Evolutionary conservation across 2,888 invertebrate genomes (phyloP), one percentile per base, ranked within the genome.

Genomic region (Acanthosoma haemorrhoidale): DNA sequence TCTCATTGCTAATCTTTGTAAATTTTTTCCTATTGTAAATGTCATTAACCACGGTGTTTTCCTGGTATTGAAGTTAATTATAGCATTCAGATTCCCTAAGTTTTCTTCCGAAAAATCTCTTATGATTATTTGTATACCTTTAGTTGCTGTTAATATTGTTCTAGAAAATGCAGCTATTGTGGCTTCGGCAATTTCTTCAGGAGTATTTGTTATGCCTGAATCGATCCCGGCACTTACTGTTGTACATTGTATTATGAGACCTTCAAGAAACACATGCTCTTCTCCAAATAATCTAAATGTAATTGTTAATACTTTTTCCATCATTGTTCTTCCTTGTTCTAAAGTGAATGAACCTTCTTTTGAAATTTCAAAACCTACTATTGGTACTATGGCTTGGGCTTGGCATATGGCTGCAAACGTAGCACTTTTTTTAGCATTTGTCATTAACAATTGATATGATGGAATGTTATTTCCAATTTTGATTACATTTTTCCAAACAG

Each of bases 161-260:
- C 31, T 39, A 43, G 41, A 43, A 18, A 64, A 43, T 31, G 38
- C 64, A 16, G 21, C 29, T 9, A 64, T 18, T 31, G 43, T 64
- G 16, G 41, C 39, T 2, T 64, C 64, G 2, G 64, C 64, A 13
- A 64, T 39, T 39, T 64, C 39, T 31, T 29, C 1, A 29, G 43
- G 38, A 16, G 39, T 43, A 39, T 38, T 15, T 31, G 29, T n/a
- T 36, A 13, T 21, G 1, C 29, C 11, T 29, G 41, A 39, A 39
- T 43, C 0, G 1, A 8, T 64, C 25, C 64, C 64, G 4, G 21
- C n/a, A 5, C 21, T 25, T 11, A 64, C 25, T 13, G 16, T 4
- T 31, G 64, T 64, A 15, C 39, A 31, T 32, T 64, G 64, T 29
- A 64, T 43, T 15, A 64, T 43, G 15, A 38, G 13, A n/a, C 64